Evolutionary conservation across 2,113 vertebrate genomes (phyloP), one percentile per base, ranked within the genome.

Genomic region (Paramormyrops kingsleyae): DNA sequence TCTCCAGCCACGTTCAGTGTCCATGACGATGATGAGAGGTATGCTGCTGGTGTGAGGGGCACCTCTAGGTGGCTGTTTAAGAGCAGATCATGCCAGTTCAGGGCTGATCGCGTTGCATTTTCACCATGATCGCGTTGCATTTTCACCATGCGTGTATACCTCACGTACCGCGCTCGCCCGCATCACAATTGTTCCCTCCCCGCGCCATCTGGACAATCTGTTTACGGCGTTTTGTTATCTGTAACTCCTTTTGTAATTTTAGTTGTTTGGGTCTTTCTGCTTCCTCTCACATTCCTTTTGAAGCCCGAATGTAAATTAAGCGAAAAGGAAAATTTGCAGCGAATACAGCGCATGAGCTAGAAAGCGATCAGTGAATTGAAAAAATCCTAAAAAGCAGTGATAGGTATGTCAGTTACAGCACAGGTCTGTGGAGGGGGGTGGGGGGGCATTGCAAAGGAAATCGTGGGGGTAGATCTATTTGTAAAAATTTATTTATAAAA

Each of bases 201-300:
- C 5, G 21, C 83, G 42, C 83, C 83, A 84, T 84, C 83, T 84
- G 83, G 44, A 84, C 83, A 47, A 46, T 47, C 42, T 47, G 83
- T 84, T 84, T 84, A 46, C 83, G 8, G 19, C 21, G 9, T 84
- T 24, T 84, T 47, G 44, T 84, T 84, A 84, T 84, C 83, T 47
- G 83, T 84, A 84, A 47, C 44, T 84, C 83, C 44, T 84, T 84
- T 84, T 47, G 83, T 84, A 44, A 84, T 84, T 83, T 47, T 84
- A 44, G 24, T 47, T 46, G 42, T 84, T 46, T 47, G 19, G 83
- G 39, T 10, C 39, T 84, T 46, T 84, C 44, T 84, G 13, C 77
- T 84, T 46, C 31, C 74, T 84, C 42, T 84, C 44, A 84, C 44
- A 47, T n/a, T 84, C 83, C 83, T 47, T 47, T 84, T 2, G 39